Percentiles rank a stretch among this genome's conserved stretches.
Conservation (phyloP, 1,140 invertebrate genomes). For the Belonocnema kinseyi region DNA sequence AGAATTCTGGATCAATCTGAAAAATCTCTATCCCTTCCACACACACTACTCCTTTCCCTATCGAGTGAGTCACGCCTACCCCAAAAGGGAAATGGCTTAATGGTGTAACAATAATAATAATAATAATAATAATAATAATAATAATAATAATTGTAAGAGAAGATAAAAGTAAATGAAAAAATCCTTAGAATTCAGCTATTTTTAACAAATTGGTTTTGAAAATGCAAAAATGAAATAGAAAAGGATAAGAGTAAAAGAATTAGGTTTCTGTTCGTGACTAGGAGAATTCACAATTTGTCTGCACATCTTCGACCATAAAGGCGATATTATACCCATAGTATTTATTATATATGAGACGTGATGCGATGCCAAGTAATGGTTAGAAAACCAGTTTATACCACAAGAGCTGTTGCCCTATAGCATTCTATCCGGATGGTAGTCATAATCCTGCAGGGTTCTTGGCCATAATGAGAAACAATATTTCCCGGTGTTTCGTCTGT, state of each 20-base stretch:
- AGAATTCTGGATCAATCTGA: too few relatives aligned
- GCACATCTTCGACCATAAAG: conserved; percentile 50
- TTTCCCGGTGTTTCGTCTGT: conserved; percentile 5
- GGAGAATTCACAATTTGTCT: conserved; percentile 37
- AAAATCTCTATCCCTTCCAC: too few relatives aligned
- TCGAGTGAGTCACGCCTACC: too few relatives aligned
- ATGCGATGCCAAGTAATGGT: conserved; percentile 53
- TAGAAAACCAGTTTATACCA: conserved; percentile 59
- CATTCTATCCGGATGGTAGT: conserved; percentile 40
- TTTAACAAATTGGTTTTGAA: too few relatives aligned
- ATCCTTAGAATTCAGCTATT: too few relatives aligned
- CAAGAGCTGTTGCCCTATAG: conserved; percentile 42
- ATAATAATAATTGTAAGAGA: too few relatives aligned
- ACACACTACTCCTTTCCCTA: too few relatives aligned
- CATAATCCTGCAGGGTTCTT: conserved; percentile 38
- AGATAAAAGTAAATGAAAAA: too few relatives aligned
- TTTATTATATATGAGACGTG: conserved; percentile 52
- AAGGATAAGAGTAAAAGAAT: conserved; percentile 35
- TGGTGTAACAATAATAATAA: too few relatives aligned
- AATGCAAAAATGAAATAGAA: conserved; percentile 5
- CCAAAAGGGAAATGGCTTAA: too few relatives aligned
- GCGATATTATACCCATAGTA: conserved; percentile 54
- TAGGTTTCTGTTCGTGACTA: conserved; percentile 3
- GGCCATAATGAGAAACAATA: conserved; percentile 29
- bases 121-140: too few relatives aligned